These are phyloP conservation scores for Gasterosteus nipponicus DNA, from an alignment of 2,113 vertebrate species.

Conservation along the genomic window DNA sequence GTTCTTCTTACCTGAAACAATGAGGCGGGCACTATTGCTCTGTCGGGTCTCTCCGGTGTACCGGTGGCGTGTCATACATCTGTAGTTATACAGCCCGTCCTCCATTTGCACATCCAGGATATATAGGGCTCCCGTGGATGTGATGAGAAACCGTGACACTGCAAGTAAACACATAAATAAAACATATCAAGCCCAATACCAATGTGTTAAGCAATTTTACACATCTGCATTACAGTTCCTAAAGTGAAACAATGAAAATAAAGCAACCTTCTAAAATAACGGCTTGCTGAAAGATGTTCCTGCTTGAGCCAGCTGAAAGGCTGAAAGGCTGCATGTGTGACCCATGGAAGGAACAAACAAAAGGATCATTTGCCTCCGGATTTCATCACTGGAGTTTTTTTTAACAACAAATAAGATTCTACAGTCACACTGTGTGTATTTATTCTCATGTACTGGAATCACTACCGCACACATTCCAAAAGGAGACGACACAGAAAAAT, in stretches of 20 bases:
- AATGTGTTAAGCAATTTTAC: neutral
- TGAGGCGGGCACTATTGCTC: slow-evolving; percentile 98
- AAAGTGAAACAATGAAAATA: neutral
- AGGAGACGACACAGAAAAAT: slow-evolving; percentile 50
- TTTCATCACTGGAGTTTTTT: slow-evolving; percentile 32
- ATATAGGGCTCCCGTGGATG: slow-evolving; percentile 99
- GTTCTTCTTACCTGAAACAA: slow-evolving; percentile 89
- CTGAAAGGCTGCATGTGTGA: neutral
- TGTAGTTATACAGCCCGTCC: slow-evolving; percentile 98
- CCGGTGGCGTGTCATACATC: slow-evolving; percentile 95
- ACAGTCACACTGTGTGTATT: slow-evolving; percentile 18
- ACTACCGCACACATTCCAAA: slow-evolving; percentile 43
- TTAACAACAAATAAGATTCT: slow-evolving; percentile 17
- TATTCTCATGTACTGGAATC: slow-evolving; percentile 36
- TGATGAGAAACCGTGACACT: slow-evolving; percentile 99
- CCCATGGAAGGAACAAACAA: slow-evolving; percentile 24
- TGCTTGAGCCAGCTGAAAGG: neutral
- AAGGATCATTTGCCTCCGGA: neutral
- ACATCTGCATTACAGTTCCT: neutral
- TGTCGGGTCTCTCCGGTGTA: slow-evolving; percentile 98
- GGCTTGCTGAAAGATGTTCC: neutral
- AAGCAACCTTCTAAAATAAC: neutral
- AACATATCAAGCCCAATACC: neutral
- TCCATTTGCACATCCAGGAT: slow-evolving; percentile 99
- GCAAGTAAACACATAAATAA: slow-evolving; percentile 26